Percentiles rank a stretch among this genome's conserved stretches.
These are phyloP conservation scores for Engystomops pustulosus DNA, from an alignment of 2,113 vertebrate species.

Conservation along the genomic window DNA sequence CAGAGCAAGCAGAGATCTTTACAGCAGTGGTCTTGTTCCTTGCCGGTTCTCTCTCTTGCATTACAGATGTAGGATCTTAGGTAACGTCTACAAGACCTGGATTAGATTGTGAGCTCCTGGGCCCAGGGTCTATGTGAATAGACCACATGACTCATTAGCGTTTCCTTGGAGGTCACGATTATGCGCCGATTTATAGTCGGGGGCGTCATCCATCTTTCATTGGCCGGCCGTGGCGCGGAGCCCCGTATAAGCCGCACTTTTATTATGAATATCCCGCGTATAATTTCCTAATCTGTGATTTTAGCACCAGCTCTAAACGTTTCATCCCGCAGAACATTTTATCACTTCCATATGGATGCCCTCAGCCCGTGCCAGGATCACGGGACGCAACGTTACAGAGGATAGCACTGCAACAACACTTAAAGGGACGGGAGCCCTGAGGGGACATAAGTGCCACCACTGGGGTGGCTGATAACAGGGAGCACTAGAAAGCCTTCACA, in stretches of 20 bases:
- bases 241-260: too few species aligned
- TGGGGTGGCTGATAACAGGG: too few species aligned
- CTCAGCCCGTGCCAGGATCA: not conserved
- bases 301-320: conserved; percentile 13
- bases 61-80: not conserved
- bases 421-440: not conserved
- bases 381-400: too few species aligned
- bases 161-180: not conserved
- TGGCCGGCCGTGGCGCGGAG: not conserved
- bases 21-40: not conserved
- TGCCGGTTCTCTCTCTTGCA: too few species aligned
- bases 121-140: not conserved
- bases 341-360: conserved; percentile 42
- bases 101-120: not conserved
- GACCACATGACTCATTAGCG: not conserved
- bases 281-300: conserved; percentile 24
- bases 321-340: conserved; percentile 39
- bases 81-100: too few species aligned
- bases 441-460: too few species aligned
- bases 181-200: not conserved
- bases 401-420: not conserved
- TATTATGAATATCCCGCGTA: not conserved
- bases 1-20: too few species aligned
- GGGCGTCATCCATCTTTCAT: conserved; percentile 22
- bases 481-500: too few species aligned